phyloP scores from a whole-genome alignment of 2,797 vertebrate genomes.

The Pseudochaenichthys georgianus region DNA sequence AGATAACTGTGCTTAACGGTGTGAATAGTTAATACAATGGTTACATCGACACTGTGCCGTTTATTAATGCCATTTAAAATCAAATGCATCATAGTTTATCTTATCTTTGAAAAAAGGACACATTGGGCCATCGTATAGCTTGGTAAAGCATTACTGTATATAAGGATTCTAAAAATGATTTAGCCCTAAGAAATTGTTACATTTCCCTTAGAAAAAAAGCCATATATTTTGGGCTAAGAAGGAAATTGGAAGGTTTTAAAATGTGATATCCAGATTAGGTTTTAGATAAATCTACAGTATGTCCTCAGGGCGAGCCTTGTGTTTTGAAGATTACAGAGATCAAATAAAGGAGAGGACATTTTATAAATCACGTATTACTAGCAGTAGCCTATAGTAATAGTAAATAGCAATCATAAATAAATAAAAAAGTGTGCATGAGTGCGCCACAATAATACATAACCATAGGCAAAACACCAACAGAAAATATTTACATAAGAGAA shows the following conservation, averaged over 20 bases:
- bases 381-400: too few species aligned
- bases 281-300: constrained; percentile 22
- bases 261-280: constrained; percentile 37
- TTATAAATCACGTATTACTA: constrained; percentile 7
- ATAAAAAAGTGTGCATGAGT: too few species aligned
- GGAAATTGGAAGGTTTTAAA: constrained; percentile 27
- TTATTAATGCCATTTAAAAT: background rate
- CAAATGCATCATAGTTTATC: background rate
- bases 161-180: too few species aligned
- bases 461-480: too few species aligned
- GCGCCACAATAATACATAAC: too few species aligned
- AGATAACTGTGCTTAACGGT: background rate
- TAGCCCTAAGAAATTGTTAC: too few species aligned
- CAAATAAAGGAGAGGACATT: constrained; percentile 42
- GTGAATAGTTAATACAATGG: background rate
- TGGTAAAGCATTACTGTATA: background rate
- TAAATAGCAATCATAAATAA: too few species aligned
- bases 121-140: background rate
- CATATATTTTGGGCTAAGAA: constrained; percentile 23
- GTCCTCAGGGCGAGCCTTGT: constrained; percentile 32
- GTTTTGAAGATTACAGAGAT: constrained; percentile 30
- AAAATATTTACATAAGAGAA: too few species aligned
- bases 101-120: background rate
- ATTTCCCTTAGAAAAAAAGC: constrained; percentile 19
- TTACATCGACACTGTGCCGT: background rate